Conservation (phyloP, 2,797 vertebrate species). For the Premnoplex brunnescens region DNA sequence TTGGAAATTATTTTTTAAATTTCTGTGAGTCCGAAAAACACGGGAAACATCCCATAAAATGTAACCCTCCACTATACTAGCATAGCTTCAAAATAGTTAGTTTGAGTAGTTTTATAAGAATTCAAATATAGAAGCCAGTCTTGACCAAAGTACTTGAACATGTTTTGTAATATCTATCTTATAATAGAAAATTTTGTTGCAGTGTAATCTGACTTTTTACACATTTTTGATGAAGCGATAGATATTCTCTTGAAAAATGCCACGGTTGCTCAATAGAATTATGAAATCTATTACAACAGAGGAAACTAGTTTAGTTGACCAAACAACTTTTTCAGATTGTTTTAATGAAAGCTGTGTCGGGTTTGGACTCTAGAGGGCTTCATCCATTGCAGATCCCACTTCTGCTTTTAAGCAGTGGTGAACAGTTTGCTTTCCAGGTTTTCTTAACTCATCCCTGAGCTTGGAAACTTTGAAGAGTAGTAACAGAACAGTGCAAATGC, state of each 20-base stretch:
- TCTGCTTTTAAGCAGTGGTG: background rate
- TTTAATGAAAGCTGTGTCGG: background rate
- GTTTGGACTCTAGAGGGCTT: slow-evolving; percentile 49
- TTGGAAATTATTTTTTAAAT: background rate
- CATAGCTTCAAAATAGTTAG: background rate
- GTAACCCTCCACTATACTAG: background rate
- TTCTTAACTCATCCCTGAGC: background rate
- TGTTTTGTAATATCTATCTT: background rate
- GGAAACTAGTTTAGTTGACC: background rate
- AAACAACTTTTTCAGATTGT: background rate
- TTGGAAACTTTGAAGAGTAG: background rate
- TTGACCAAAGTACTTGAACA: background rate
- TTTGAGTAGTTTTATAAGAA: background rate
- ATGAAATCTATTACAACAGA: background rate
- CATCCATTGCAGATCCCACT: background rate
- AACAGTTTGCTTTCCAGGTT: background rate
- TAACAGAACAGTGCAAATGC: background rate
- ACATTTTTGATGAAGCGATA: background rate
- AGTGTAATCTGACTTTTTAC: background rate
- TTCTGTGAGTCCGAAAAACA: background rate
- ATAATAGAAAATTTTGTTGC: background rate
- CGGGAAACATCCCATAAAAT: background rate
- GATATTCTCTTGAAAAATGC: background rate
- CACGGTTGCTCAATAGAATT: background rate
- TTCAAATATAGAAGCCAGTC: background rate